phyloP scores from a whole-genome alignment of 2,888 invertebrate genomes.

The Erpobdella octoculata region DNA sequence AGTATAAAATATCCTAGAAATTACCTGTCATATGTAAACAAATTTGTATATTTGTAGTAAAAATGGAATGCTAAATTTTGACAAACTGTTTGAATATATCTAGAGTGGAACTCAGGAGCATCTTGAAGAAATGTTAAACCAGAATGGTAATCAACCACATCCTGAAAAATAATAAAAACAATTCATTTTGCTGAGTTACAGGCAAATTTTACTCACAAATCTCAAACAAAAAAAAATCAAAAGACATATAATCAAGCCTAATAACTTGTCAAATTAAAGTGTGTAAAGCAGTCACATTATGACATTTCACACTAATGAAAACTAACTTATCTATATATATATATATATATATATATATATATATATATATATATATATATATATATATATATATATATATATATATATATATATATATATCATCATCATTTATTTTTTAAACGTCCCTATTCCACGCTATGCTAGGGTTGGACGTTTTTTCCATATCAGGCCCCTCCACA shows the following conservation, averaged over 20 bases:
- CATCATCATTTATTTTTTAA: no score
- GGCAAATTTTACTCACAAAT: no score
- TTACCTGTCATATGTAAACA: conserved; percentile 58
- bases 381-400: conserved; percentile 29
- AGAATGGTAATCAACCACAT: conserved; percentile 32
- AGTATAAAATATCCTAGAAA: conserved; percentile 92
- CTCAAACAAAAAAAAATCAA: no score
- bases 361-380: conserved; percentile 24
- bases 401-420: no score
- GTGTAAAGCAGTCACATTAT: not conserved
- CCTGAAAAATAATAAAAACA: conserved; percentile 11
- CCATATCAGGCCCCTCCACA: no score
- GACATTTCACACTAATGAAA: not conserved
- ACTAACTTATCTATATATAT: no score
- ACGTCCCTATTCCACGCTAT: no score
- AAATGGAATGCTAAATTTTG: not conserved
- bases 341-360: conserved; percentile 12
- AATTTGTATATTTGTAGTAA: not conserved
- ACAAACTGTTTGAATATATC: conserved; percentile 36
- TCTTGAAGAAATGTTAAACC: conserved; percentile 32
- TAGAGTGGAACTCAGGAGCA: conserved; percentile 36
- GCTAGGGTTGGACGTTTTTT: no score
- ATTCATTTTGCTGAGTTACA: not conserved
- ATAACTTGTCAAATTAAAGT: no score
- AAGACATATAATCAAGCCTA: no score